These are phyloP conservation scores for Pipistrellus pygmaeus DNA, from an alignment of 2,797 vertebrate genomes.

Conservation along the genomic window DNA sequence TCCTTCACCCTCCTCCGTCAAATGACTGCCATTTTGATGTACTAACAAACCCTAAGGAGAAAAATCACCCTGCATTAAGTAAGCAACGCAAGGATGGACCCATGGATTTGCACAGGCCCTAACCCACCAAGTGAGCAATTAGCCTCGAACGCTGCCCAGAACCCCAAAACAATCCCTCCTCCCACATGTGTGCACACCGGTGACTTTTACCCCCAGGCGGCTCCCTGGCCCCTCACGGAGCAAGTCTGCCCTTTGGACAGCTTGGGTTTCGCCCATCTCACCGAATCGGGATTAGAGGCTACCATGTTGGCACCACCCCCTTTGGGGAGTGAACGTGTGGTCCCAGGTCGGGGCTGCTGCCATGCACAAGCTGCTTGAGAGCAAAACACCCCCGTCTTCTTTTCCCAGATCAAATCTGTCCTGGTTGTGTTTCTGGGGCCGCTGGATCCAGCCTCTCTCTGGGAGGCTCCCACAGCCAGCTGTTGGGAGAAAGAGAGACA, in stretches of 20 bases:
- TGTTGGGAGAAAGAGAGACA: neutral
- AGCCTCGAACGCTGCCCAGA: neutral
- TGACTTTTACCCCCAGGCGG: neutral
- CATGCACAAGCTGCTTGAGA: neutral
- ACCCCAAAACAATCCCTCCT: neutral
- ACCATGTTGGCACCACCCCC: neutral
- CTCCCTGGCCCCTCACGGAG: neutral
- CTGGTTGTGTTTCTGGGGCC: neutral
- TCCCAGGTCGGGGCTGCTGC: neutral
- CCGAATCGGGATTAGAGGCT: neutral
- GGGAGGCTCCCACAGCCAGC: neutral
- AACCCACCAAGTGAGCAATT: neutral
- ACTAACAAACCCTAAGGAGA: conserved; percentile 25
- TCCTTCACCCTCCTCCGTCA: neutral
- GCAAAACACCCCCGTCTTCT: neutral
- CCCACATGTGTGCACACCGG: neutral
- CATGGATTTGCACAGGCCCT: neutral
- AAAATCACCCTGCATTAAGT: conserved; percentile 36
- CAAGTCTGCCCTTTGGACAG: neutral
- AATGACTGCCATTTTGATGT: conserved; percentile 18
- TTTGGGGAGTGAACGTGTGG: neutral
- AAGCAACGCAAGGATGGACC: conserved; percentile 2
- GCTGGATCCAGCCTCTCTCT: neutral
- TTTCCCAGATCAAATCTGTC: neutral
- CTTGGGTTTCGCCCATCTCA: neutral